Evolutionary conservation across 1,140 invertebrate species (phyloP).

Genomic region (Danaus melanippus): DNA sequence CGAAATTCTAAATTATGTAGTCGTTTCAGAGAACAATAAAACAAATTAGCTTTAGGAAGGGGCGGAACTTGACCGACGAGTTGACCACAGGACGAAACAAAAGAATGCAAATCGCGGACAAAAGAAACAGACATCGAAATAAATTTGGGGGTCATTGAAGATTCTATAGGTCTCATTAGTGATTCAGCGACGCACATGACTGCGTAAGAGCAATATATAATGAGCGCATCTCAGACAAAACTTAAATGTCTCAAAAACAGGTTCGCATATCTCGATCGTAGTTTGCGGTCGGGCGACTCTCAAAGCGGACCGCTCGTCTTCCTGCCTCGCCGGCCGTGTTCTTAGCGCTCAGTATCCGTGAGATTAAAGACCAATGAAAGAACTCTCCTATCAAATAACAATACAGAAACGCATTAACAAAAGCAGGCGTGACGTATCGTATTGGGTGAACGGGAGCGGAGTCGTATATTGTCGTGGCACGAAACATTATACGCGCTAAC

Average conservation of each 20-base stretch:
- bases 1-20: conserved; percentile 21
- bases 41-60: conserved; percentile 21
- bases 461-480: too few species aligned
- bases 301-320: conserved; percentile 44
- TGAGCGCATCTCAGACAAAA: conserved; percentile 26
- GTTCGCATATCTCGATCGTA: conserved; percentile 42
- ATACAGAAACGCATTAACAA: neutral
- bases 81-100: conserved; percentile 1
- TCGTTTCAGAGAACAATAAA: conserved; percentile 25
- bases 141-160: conserved; percentile 1
- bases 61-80: conserved; percentile 10
- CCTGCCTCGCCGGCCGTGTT: conserved; percentile 14
- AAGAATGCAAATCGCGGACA: neutral
- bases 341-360: conserved; percentile 5
- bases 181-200: conserved; percentile 20
- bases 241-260: conserved; percentile 39
- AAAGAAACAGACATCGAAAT: conserved; percentile 1
- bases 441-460: neutral
- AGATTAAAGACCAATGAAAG: conserved; percentile 14
- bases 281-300: conserved; percentile 50
- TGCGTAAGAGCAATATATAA: conserved; percentile 33
- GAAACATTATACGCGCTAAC: too few species aligned
- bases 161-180: conserved; percentile 18
- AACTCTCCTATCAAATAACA: conserved; percentile 12
- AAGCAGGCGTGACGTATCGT: conserved; percentile 8